Evolutionary conservation across 2,888 invertebrate genomes (phyloP).

Genomic region (Noctua janthina): DNA sequence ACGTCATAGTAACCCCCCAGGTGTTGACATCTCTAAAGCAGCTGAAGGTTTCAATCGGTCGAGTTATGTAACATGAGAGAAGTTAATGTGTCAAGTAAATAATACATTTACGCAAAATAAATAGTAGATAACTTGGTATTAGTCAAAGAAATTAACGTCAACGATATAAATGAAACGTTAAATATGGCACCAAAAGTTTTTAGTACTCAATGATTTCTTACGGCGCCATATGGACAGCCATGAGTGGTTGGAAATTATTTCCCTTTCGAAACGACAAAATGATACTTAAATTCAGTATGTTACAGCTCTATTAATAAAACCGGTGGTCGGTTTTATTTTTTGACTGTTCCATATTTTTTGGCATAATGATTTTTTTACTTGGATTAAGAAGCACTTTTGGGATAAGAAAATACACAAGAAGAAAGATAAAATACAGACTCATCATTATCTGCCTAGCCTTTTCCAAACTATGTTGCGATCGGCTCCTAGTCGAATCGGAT

Average conservation of each 20-base stretch:
- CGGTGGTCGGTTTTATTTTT: slow-evolving; percentile 22
- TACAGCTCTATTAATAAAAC: slow-evolving; percentile 18
- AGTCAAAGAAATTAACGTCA: slow-evolving; percentile 1
- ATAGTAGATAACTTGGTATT: slow-evolving; percentile 14
- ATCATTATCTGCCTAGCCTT: not conserved
- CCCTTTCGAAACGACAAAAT: slow-evolving; percentile 3
- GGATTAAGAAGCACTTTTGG: not conserved
- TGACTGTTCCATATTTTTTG: slow-evolving; percentile 8
- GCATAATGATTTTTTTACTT: slow-evolving; percentile 7
- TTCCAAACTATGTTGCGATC: not conserved
- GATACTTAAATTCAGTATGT: slow-evolving; percentile 10
- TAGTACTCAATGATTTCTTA: slow-evolving; percentile 1
- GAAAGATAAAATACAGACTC: not conserved
- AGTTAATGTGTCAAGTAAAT: slow-evolving; percentile 15
- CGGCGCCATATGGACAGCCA: not conserved
- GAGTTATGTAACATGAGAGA: not conserved
- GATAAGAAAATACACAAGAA: not conserved
- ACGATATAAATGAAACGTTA: slow-evolving; percentile 26
- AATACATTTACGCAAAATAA: slow-evolving; percentile 15
- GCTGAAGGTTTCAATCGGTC: not conserved
- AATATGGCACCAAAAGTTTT: slow-evolving; percentile 8
- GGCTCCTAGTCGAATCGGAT: not conserved
- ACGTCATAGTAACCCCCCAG: too few relatives aligned
- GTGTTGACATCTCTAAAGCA: not conserved
- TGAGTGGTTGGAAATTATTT: slow-evolving; percentile 4